Evolutionary conservation across 2,113 vertebrate genomes (phyloP).

Genomic region (Aleadryas rufinucha): DNA sequence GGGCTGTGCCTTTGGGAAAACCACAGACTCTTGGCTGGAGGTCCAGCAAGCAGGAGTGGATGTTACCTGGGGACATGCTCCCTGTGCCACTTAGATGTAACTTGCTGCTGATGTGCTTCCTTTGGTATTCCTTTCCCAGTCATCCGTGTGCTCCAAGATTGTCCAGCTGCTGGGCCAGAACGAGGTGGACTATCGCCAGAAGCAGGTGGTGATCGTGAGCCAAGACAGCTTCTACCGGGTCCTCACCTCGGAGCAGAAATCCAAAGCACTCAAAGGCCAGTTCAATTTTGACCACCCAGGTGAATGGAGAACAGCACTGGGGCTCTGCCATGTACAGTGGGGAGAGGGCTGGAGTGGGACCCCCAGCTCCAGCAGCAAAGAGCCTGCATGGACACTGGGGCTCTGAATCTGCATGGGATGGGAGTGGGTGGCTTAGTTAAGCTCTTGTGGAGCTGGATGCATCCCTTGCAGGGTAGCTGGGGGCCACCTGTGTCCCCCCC

Average conservation of each 20-base stretch:
- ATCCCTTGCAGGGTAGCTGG: not conserved
- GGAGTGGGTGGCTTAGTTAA: not conserved
- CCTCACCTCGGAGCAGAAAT: conserved; percentile 92
- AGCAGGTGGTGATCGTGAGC: conserved; percentile 95
- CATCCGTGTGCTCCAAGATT: conserved; percentile 94
- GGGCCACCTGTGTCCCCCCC: not conserved
- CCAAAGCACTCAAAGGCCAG: conserved; percentile 93
- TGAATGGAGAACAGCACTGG: conserved; percentile 48
- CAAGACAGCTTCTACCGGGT: conserved; percentile 97
- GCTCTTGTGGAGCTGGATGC: not conserved
- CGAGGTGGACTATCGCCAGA: conserved; percentile 91
- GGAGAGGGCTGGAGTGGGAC: not conserved
- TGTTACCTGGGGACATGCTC: not conserved
- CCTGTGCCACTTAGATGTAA: fast-evolving
- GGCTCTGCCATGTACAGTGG: fast-evolving
- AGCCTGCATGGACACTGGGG: not conserved
- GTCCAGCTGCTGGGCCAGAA: conserved; percentile 97
- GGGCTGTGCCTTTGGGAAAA: not conserved
- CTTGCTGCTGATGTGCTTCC: not conserved
- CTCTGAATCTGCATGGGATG: not conserved
- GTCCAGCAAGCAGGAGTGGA: not conserved
- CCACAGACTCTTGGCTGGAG: not conserved
- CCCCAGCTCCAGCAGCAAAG: not conserved
- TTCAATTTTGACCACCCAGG: conserved; percentile 99
- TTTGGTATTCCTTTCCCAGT: conserved; percentile 68